Conservation (phyloP, 2,797 vertebrate species). For the Amphiprion clarkii region DNA sequence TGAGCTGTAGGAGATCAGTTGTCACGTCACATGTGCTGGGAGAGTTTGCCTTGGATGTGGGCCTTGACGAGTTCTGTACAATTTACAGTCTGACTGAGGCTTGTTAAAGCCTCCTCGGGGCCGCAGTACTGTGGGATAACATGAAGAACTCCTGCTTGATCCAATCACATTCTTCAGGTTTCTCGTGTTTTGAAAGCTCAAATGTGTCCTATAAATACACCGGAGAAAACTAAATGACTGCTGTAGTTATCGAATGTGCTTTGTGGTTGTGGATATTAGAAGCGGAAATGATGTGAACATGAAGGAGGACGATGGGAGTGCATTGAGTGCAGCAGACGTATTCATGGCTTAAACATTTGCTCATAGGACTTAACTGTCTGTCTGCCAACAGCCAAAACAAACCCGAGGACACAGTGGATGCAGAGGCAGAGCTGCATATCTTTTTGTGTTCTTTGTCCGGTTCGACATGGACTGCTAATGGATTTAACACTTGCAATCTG, state of each 20-base stretch:
- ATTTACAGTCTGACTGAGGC: conserved; percentile 55
- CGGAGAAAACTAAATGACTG: neutral
- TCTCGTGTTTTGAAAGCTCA: neutral
- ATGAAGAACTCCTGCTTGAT: conserved; percentile 9
- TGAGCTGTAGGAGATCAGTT: conserved; percentile 37
- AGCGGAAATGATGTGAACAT: conserved; percentile 2
- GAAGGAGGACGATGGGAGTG: neutral
- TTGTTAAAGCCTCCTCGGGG: conserved; percentile 40
- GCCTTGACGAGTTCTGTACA: conserved; percentile 36
- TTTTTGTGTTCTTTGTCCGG: conserved; percentile 18
- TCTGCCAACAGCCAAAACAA: conserved; percentile 41
- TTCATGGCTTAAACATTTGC: conserved; percentile 43
- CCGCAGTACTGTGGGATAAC: conserved; percentile 25
- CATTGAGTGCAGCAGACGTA: conserved; percentile 18
- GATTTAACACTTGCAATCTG: conserved; percentile 58
- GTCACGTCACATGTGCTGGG: conserved; percentile 45
- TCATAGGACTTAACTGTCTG: conserved; percentile 35
- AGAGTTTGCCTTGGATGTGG: conserved; percentile 48
- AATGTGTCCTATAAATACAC: neutral
- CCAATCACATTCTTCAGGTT: neutral
- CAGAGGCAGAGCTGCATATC: conserved; percentile 12
- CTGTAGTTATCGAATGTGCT: neutral
- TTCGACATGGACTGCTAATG: conserved; percentile 49
- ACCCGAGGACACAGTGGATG: conserved; percentile 28
- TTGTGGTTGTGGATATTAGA: conserved; percentile 14